Conservation (phyloP, 2,888 invertebrate genomes). For the Scaptomyza polygonia region DNA sequence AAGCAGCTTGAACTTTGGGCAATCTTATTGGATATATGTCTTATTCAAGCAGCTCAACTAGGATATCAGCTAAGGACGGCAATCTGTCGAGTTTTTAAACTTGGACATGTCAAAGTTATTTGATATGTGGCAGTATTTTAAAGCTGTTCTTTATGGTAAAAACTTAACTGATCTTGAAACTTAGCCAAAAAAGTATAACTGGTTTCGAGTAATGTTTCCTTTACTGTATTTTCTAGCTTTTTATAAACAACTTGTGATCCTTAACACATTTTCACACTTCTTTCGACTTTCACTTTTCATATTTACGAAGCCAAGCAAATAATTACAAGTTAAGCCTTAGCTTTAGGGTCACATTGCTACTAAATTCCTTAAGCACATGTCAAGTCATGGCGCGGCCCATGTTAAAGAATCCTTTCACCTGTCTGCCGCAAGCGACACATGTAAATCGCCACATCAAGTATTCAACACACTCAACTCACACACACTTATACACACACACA, state of each 20-base stretch:
- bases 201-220: no score
- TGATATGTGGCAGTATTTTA: constrained; percentile 8
- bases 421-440: constrained; percentile 36
- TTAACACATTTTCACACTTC: neutral
- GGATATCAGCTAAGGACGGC: constrained; percentile 16
- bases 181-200: no score
- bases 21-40: constrained; percentile 52
- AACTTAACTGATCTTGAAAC: no score
- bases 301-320: neutral
- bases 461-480: constrained; percentile 45
- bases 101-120: constrained; percentile 27
- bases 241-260: no score
- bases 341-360: constrained; percentile 5
- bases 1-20: constrained; percentile 24
- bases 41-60: constrained; percentile 15
- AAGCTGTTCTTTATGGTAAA: neutral
- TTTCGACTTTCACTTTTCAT: neutral
- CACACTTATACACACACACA: constrained; percentile 6
- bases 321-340: constrained; percentile 2
- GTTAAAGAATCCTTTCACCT: constrained; percentile 39
- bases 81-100: constrained; percentile 21
- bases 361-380: constrained; percentile 11
- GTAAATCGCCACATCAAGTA: constrained; percentile 61
- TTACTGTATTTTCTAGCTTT: no score
- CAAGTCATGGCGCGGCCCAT: constrained; percentile 12